phyloP scores from a whole-genome alignment of 2,113 vertebrate genomes.

The Hylia prasina region DNA sequence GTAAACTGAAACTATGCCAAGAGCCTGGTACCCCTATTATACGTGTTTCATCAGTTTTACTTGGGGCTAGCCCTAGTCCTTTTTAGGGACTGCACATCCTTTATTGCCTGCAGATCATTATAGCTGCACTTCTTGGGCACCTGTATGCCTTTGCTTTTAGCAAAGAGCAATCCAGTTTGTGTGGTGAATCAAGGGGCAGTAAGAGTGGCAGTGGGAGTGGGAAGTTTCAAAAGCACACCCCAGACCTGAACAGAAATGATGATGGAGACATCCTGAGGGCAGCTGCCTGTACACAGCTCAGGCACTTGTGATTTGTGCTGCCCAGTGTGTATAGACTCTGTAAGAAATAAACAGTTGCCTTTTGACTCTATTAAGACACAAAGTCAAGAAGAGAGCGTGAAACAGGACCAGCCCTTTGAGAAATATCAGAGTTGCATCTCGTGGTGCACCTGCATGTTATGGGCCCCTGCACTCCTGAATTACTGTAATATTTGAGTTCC shows the following conservation, averaged over 20 bases:
- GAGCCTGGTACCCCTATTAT: not conserved
- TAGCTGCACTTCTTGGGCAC: not conserved
- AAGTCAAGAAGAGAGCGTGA: not conserved
- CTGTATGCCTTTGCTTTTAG: not conserved
- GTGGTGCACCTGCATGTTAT: not conserved
- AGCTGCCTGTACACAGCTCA: not conserved
- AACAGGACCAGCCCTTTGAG: not conserved
- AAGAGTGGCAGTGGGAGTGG: not conserved
- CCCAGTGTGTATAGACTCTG: not conserved
- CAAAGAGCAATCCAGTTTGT: not conserved
- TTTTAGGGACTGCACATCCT: not conserved
- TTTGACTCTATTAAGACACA: not conserved
- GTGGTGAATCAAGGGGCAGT: not conserved
- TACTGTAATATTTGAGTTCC: not conserved
- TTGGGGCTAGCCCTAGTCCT: not conserved
- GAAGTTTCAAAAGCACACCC: not conserved
- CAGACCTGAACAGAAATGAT: not conserved
- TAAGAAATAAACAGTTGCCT: not conserved
- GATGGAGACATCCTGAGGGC: not conserved
- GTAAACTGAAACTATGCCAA: not conserved
- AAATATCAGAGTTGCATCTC: not conserved
- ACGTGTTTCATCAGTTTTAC: rapidly evolving
- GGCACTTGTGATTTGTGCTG: not conserved
- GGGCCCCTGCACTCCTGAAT: not conserved
- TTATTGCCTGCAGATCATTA: not conserved